A percentile compares a stretch with the other conserved stretches of the same genome.
phyloP scores from a whole-genome alignment of 2,113 vertebrate genomes.

The Bubo scandiacus region DNA sequence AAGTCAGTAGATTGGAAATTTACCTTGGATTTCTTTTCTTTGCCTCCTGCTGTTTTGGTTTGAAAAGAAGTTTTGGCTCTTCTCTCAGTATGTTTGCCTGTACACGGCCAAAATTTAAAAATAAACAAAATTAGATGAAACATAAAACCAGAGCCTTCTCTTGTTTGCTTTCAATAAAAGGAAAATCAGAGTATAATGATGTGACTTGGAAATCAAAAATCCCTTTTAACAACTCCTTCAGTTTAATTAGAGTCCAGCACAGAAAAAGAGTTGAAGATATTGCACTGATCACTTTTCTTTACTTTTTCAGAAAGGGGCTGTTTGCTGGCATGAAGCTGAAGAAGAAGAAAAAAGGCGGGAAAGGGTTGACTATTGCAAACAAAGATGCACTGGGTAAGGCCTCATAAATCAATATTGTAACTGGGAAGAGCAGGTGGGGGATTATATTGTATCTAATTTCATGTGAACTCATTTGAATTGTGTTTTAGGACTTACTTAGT shows the following conservation, averaged over 20 bases:
- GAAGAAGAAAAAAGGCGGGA: conserved; percentile 81
- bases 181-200: neutral
- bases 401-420: conserved; percentile 70
- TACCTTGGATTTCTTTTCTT: neutral
- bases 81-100: neutral
- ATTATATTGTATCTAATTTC: neutral
- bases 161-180: neutral
- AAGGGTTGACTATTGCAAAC: conserved; percentile 83
- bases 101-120: neutral
- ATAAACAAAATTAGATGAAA: neutral
- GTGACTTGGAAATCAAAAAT: neutral
- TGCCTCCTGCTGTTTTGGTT: neutral
- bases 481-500: neutral
- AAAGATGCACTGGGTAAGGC: conserved; percentile 83
- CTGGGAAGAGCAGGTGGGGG: neutral
- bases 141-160: neutral
- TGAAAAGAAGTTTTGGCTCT: neutral
- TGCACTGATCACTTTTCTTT: neutral
- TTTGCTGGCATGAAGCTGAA: conserved; percentile 84
- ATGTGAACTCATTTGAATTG: neutral
- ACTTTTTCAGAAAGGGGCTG: conserved; percentile 73
- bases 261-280: neutral
- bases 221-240: neutral
- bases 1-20: neutral
- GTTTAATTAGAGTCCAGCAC: neutral